A percentile compares a stretch with the other conserved stretches of the same genome.
Conservation (phyloP, 2,888 invertebrate genomes). For the Habrosyne pyritoides region DNA sequence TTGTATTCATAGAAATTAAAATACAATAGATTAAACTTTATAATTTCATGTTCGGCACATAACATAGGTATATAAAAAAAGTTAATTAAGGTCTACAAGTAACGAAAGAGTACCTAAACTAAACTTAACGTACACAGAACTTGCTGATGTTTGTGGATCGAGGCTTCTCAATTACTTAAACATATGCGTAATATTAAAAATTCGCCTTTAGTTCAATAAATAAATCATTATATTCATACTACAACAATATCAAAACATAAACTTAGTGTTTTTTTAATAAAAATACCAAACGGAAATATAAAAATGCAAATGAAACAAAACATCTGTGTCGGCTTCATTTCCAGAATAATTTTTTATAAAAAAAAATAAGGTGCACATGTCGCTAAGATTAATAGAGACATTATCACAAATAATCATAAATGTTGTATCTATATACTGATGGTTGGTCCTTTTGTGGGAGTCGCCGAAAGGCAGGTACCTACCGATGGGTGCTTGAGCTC, state of each 20-base stretch:
- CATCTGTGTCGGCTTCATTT: slow-evolving; percentile 52
- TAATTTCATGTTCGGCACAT: too few relatives aligned
- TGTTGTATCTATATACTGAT: slow-evolving; percentile 53
- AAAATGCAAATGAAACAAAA: slow-evolving; percentile 65
- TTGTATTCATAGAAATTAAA: slow-evolving; percentile 2
- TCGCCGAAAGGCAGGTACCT: slow-evolving; percentile 73
- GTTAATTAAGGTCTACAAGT: too few relatives aligned
- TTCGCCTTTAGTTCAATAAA: too few relatives aligned
- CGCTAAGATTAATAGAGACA: slow-evolving; percentile 74
- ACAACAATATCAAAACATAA: background rate
- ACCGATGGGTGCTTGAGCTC: slow-evolving; percentile 45
- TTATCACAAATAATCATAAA: slow-evolving; percentile 71
- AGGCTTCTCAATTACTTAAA: too few relatives aligned
- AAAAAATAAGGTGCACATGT: slow-evolving; percentile 55
- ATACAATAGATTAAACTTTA: background rate
- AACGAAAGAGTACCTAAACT: background rate
- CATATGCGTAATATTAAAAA: too few relatives aligned
- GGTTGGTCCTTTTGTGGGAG: slow-evolving; percentile 64
- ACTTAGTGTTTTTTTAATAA: slow-evolving; percentile 4
- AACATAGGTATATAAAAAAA: too few relatives aligned
- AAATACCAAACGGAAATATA: slow-evolving; percentile 49
- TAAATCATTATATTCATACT: too few relatives aligned
- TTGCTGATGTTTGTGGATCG: too few relatives aligned
- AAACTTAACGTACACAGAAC: too few relatives aligned
- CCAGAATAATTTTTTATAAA: slow-evolving; percentile 33